Conservation (phyloP, 2,888 invertebrate species). For the Gastracanthus pulcherrimus region DNA sequence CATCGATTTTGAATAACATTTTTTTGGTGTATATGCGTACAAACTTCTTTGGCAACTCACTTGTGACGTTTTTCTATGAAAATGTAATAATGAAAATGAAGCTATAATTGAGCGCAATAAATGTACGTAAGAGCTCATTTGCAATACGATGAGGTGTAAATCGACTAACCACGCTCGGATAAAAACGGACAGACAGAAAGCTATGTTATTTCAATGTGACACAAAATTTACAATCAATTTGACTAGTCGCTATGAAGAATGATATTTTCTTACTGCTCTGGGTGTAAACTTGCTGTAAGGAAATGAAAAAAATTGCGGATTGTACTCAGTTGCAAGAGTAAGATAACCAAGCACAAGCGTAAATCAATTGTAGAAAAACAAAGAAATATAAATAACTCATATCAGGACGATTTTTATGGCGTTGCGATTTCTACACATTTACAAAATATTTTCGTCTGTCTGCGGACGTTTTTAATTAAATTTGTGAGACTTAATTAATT, state of each 20-base stretch:
- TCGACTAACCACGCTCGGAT: slow-evolving; percentile 13
- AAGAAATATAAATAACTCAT: slow-evolving; percentile 34
- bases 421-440: slow-evolving; percentile 46
- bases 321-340: slow-evolving; percentile 27
- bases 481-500: slow-evolving; percentile 5
- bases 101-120: slow-evolving; percentile 53
- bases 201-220: slow-evolving; percentile 13
- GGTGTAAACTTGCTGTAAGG: slow-evolving; percentile 33
- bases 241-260: slow-evolving; percentile 33
- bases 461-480: not conserved
- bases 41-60: slow-evolving; percentile 51
- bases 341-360: slow-evolving; percentile 27
- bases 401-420: slow-evolving; percentile 50
- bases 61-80: slow-evolving; percentile 24
- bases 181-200: slow-evolving; percentile 5
- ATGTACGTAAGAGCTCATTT: slow-evolving; percentile 34
- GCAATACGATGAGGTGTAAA: slow-evolving; percentile 35
- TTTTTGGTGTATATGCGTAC: not conserved
- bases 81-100: slow-evolving; percentile 41
- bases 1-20: not conserved
- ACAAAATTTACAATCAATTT: slow-evolving; percentile 38
- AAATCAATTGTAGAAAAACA: slow-evolving; percentile 5
- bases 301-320: slow-evolving; percentile 21
- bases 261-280: slow-evolving; percentile 57
- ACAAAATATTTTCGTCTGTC: not conserved